Evolutionary conservation across 2,113 vertebrate species (phyloP).

Genomic region (Xenopus tropicalis): UCB_Xtro_10.0 CM004443.2:35333001-35333500

Average conservation of each 20-base stretch:
- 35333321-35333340: conserved; percentile 87
- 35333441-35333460: conserved; percentile 26
- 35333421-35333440: background rate
- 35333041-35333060: conserved; percentile 91
- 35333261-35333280: conserved; percentile 95
- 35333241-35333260: conserved; percentile 93
- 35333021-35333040: conserved; percentile 95
- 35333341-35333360: conserved; percentile 86
- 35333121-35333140: conserved; percentile 92
- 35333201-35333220: conserved; percentile 84
- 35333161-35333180: conserved; percentile 98
- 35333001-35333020: conserved; percentile 95
- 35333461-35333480: conserved; percentile 18
- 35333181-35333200: conserved; percentile 85
- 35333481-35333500: background rate
- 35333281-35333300: conserved; percentile 96
- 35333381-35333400: conserved; percentile 66
- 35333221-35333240: conserved; percentile 87
- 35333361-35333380: conserved; percentile 67
- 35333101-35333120: conserved; percentile 97
- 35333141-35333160: conserved; percentile 97
- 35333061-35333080: conserved; percentile 93
- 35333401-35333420: conserved; percentile 61
- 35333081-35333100: conserved; percentile 94
- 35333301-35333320: conserved; percentile 79